Evolutionary conservation across 2,797 vertebrate genomes (phyloP).

Genomic region (Propithecus perrieri): DNA sequence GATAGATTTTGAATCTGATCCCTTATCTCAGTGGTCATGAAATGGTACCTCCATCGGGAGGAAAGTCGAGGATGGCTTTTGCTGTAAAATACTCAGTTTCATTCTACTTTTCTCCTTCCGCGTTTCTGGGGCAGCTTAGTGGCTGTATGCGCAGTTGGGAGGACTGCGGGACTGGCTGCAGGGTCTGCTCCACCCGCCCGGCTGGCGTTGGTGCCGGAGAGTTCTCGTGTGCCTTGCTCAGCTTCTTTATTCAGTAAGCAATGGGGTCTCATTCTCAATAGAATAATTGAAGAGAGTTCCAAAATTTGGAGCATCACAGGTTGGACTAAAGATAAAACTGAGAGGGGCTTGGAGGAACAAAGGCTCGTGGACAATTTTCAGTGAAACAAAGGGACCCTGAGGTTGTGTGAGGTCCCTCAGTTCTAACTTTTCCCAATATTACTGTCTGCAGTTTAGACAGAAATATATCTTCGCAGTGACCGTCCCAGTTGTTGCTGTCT

Average conservation of each 20-base stretch:
- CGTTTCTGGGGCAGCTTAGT: background rate
- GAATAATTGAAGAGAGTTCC: background rate
- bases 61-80: background rate
- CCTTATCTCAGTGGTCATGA: background rate
- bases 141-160: background rate
- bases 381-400: background rate
- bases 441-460: background rate
- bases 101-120: background rate
- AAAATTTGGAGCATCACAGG: background rate
- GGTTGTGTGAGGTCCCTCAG: background rate
- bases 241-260: background rate
- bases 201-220: background rate
- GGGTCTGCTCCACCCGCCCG: too few relatives aligned
- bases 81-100: background rate
- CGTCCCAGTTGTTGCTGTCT: accelerated
- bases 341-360: background rate
- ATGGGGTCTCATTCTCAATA: background rate
- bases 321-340: background rate
- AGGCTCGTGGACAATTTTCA: background rate
- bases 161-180: background rate
- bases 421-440: background rate
- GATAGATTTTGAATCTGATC: background rate
- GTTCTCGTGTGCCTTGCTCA: background rate
- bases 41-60: background rate
- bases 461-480: background rate